Percentiles rank a stretch among this genome's conserved stretches.
Evolutionary conservation across 1,140 invertebrate genomes (phyloP).

Genomic region (Oedothorax gibbosus): DNA sequence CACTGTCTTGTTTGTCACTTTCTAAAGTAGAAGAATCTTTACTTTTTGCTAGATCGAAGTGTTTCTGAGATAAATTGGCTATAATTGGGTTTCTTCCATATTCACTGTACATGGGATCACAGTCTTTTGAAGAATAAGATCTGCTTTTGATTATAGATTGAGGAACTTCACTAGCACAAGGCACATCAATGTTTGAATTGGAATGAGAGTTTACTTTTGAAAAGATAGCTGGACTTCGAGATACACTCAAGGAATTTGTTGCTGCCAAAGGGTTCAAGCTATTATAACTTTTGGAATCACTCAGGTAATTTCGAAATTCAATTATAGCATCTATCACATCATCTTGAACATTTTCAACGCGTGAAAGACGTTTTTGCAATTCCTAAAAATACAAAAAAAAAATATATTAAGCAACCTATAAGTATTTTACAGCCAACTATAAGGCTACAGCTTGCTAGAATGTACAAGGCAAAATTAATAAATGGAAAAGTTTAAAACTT

Average conservation of each 20-base stretch:
- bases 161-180: constrained; percentile 11
- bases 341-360: constrained; percentile 44
- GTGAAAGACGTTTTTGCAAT: constrained; percentile 26
- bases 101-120: constrained; percentile 1
- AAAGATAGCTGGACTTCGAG: not conserved
- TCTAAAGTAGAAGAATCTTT: constrained; percentile 45
- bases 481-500: too few relatives aligned
- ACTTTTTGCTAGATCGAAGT: constrained; percentile 33
- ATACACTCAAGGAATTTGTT: not conserved
- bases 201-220: constrained; percentile 5
- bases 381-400: constrained; percentile 46
- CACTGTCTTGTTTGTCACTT: constrained; percentile 60
- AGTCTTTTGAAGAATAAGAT: constrained; percentile 21
- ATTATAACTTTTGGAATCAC: constrained; percentile 13
- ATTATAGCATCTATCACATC: constrained; percentile 46
- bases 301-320: constrained; percentile 35
- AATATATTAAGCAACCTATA: not conserved
- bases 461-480: too few relatives aligned
- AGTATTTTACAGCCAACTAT: not conserved
- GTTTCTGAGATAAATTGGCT: constrained; percentile 20
- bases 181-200: constrained; percentile 5
- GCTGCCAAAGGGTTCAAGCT: not conserved
- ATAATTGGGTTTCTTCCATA: not conserved
- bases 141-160: not conserved
- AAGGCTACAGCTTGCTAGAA: too few relatives aligned